A percentile compares a stretch with the other conserved stretches of the same genome.
These are phyloP conservation scores for Hipparchia sbordonii DNA, from an alignment of 2,888 invertebrate genomes.

Conservation along the genomic window DNA sequence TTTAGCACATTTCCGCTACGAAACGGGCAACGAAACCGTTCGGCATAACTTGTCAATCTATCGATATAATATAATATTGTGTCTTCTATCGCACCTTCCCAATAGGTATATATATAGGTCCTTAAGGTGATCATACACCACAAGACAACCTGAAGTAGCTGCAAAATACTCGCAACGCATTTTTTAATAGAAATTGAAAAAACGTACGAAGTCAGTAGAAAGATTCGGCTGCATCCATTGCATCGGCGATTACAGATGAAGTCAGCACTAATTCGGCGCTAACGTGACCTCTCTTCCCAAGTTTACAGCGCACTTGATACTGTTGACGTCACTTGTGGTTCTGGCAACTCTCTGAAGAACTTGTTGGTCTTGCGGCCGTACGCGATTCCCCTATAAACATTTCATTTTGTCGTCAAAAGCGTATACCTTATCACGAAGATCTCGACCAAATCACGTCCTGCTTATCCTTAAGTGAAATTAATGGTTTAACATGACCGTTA, in stretches of 20 bases:
- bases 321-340: no score
- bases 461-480: slow-evolving; percentile 63
- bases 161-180: no score
- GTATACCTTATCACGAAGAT: slow-evolving; percentile 26
- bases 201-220: no score
- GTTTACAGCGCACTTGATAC: no score
- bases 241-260: no score
- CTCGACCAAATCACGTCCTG: slow-evolving; percentile 57
- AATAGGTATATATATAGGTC: not conserved
- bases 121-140: not conserved
- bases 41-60: not conserved
- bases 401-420: slow-evolving; percentile 13
- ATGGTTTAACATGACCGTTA: slow-evolving; percentile 55
- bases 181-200: no score
- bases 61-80: slow-evolving; percentile 16
- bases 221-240: no score
- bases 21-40: not conserved
- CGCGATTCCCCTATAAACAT: not conserved
- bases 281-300: no score
- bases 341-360: no score
- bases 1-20: not conserved
- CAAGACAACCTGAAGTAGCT: no score
- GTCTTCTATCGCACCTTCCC: slow-evolving; percentile 14
- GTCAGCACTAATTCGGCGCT: no score
- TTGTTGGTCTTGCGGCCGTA: no score